A percentile compares a stretch with the other conserved stretches of the same genome.
Conservation (phyloP, 1,140 invertebrate genomes). For the Scaptomyza pallida region DNA sequence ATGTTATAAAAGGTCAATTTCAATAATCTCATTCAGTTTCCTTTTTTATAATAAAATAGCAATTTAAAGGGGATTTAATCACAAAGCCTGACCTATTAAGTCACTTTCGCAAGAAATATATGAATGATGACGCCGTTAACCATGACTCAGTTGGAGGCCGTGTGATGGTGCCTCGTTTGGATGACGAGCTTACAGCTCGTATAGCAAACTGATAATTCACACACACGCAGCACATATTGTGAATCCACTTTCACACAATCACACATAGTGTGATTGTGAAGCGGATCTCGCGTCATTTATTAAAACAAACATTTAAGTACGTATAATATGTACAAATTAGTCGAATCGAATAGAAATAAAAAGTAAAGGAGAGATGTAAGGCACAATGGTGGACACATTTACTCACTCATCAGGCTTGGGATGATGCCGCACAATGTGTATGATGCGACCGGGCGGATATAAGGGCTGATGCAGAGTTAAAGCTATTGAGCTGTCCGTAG, state of each 20-base stretch:
- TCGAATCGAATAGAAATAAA: neutral
- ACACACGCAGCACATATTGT: neutral
- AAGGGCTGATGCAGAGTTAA: constrained; percentile 92
- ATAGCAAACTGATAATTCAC: constrained; percentile 33
- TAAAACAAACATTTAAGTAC: constrained; percentile 6
- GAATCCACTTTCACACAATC: too few relatives aligned
- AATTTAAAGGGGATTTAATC: neutral
- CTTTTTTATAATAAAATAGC: too few relatives aligned
- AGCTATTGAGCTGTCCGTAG: constrained; percentile 89
- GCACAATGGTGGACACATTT: constrained; percentile 1
- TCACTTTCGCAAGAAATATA: constrained; percentile 17
- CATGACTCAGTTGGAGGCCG: constrained; percentile 41
- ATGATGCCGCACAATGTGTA: constrained; percentile 95
- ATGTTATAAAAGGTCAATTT: too few relatives aligned
- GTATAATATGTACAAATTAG: too few relatives aligned
- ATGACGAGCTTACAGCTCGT: constrained; percentile 23
- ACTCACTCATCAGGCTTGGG: constrained; percentile 92
- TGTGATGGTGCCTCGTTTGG: neutral
- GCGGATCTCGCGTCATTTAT: constrained; percentile 17
- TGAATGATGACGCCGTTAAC: constrained; percentile 36
- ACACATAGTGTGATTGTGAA: too few relatives aligned
- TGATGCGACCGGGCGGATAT: constrained; percentile 94
- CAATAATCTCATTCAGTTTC: too few relatives aligned
- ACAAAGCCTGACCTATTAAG: constrained; percentile 3
- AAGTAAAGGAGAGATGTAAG: neutral